Evolutionary conservation across 53 echinoderm and acorn worm species (phyloP).

Genomic region (Echinarachnius parma): DNA sequence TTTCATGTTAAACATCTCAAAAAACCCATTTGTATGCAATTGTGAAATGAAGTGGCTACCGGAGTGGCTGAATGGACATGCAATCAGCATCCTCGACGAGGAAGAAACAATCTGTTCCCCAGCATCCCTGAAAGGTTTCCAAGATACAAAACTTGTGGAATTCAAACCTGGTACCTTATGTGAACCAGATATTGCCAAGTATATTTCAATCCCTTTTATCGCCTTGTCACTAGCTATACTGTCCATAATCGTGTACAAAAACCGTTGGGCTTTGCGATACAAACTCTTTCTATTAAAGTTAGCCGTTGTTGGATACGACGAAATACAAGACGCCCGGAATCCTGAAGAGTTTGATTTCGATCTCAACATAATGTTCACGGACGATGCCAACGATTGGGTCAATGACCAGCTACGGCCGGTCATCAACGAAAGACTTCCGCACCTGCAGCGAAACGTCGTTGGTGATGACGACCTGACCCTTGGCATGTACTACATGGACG

Average conservation of each 20-base stretch:
- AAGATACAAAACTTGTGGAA: neutral
- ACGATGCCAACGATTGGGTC: conserved; percentile 4
- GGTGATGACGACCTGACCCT: conserved; percentile 9
- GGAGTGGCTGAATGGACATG: neutral
- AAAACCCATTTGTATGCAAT: neutral
- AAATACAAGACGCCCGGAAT: conserved; percentile 13
- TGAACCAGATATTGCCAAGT: neutral
- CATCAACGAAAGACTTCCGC: conserved; percentile 2
- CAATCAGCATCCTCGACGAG: neutral
- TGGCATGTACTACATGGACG: conserved; percentile 22
- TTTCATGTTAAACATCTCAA: neutral
- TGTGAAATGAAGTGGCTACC: conserved; percentile 18
- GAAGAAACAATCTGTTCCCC: conserved; percentile 1
- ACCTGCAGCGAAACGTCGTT: neutral
- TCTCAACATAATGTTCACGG: conserved; percentile 5
- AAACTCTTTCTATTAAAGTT: conserved; percentile 16
- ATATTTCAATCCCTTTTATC: neutral
- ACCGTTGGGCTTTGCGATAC: conserved; percentile 8
- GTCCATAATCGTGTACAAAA: neutral
- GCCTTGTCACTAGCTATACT: neutral
- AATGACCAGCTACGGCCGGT: conserved; percentile 4
- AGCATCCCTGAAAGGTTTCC: neutral
- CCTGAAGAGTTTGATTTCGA: conserved; percentile 16
- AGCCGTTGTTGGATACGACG: neutral
- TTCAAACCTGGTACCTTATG: neutral